phyloP scores from a whole-genome alignment of 1,140 invertebrate species.

The Cyclina sinensis region DNA sequence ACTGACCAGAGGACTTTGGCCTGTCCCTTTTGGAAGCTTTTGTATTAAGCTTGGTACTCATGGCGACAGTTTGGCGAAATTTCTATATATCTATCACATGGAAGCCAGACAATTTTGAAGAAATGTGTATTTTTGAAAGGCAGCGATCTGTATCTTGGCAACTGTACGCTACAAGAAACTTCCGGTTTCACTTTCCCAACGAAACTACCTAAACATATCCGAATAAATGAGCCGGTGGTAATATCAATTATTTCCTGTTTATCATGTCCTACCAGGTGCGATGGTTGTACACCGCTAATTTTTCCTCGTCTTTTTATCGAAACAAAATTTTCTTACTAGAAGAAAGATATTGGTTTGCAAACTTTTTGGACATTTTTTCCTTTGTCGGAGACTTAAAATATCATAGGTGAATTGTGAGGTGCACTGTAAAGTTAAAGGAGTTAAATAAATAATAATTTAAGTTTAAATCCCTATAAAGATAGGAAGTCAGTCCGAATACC shows the following conservation, averaged over 20 bases:
- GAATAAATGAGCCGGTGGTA: background rate
- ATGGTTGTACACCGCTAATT: background rate
- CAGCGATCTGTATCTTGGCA: constrained; percentile 44
- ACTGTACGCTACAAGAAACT: background rate
- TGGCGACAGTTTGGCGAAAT: background rate
- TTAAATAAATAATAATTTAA: too few relatives aligned
- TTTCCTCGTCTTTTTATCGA: background rate
- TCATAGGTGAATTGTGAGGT: too few relatives aligned
- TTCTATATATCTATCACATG: background rate
- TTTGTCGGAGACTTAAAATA: too few relatives aligned
- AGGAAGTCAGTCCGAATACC: too few relatives aligned
- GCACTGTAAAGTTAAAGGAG: too few relatives aligned
- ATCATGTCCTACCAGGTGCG: background rate
- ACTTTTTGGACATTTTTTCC: too few relatives aligned
- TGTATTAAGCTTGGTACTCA: constrained; percentile 49
- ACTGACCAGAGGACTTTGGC: constrained; percentile 56
- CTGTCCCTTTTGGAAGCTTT: constrained; percentile 57
- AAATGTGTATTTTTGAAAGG: background rate
- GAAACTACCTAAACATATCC: constrained; percentile 21
- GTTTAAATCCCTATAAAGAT: too few relatives aligned
- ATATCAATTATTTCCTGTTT: background rate
- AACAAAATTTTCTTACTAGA: too few relatives aligned
- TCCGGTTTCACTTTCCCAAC: constrained; percentile 38
- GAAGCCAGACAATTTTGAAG: background rate
- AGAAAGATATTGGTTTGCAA: too few relatives aligned